These are phyloP conservation scores for Ceratothoa steindachneri DNA, from an alignment of 2,888 invertebrate species.

Conservation along the genomic window DNA sequence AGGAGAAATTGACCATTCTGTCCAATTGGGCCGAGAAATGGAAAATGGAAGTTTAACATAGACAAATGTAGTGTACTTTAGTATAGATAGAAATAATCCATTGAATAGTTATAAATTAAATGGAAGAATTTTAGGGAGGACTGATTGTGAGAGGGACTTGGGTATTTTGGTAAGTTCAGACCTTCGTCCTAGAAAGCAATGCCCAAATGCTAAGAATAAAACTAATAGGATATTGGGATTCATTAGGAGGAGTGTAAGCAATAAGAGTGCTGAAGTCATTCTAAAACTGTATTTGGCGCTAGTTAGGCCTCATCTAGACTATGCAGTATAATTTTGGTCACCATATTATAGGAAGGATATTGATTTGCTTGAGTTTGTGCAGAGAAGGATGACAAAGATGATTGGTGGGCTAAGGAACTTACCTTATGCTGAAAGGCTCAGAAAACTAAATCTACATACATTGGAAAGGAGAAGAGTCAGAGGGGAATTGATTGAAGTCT, in stretches of 20 bases:
- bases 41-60: no score
- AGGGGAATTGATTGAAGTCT: neutral
- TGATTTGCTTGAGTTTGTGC: neutral
- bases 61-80: no score
- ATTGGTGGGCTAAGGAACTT: neutral
- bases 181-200: no score
- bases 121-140: no score
- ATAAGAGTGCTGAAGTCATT: no score
- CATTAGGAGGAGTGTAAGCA: neutral
- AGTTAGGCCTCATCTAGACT: neutral
- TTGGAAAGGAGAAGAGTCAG: neutral
- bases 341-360: neutral
- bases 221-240: neutral
- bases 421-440: neutral
- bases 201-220: neutral
- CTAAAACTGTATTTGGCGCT: neutral
- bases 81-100: no score
- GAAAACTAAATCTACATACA: neutral
- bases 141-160: no score
- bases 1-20: no score
- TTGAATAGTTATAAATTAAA: no score
- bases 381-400: neutral
- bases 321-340: neutral
- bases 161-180: no score
- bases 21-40: no score